These are phyloP conservation scores for Phoxinus dragarum DNA, from an alignment of 2,797 vertebrate genomes.

Conservation along the genomic window DNA sequence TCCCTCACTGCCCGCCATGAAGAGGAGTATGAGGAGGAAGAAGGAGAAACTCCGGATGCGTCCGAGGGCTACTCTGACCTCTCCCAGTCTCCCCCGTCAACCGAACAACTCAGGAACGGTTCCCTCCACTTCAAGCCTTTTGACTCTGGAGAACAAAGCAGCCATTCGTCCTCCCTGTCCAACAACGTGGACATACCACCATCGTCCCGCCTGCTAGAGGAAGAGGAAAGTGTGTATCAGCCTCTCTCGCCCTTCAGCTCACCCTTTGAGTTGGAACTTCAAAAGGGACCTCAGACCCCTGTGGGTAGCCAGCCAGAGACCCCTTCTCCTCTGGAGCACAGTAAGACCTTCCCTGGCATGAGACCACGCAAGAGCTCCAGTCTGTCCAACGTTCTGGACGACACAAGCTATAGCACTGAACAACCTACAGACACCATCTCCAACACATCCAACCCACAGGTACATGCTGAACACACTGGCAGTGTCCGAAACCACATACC, in stretches of 20 bases:
- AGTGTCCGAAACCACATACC: neutral
- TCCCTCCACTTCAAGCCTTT: conserved; percentile 84
- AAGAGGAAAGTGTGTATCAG: conserved; percentile 83
- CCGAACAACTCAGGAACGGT: conserved; percentile 66
- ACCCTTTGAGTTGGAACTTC: conserved; percentile 85
- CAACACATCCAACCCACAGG: conserved; percentile 96
- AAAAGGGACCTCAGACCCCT: conserved; percentile 81
- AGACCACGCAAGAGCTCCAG: conserved; percentile 92
- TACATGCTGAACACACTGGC: conserved; percentile 61
- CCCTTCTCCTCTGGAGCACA: conserved; percentile 88
- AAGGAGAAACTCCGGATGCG: conserved; percentile 74
- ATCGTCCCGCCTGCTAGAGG: conserved; percentile 58
- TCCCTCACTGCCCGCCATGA: conserved; percentile 70
- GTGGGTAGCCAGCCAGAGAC: conserved; percentile 87
- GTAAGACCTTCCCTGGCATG: conserved; percentile 84
- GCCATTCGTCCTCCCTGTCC: conserved; percentile 80
- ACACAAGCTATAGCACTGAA: conserved; percentile 87
- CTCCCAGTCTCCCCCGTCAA: conserved; percentile 78
- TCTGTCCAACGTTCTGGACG: conserved; percentile 94
- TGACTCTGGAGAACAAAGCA: conserved; percentile 83
- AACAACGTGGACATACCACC: conserved; percentile 75
- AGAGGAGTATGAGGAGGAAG: conserved; percentile 65
- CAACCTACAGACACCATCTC: conserved; percentile 85
- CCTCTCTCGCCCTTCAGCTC: conserved; percentile 88
- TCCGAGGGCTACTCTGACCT: conserved; percentile 84